A percentile compares a stretch with the other conserved stretches of the same genome.
Conservation (phyloP, 2,113 vertebrate genomes). For the Thomomys bottae region DNA sequence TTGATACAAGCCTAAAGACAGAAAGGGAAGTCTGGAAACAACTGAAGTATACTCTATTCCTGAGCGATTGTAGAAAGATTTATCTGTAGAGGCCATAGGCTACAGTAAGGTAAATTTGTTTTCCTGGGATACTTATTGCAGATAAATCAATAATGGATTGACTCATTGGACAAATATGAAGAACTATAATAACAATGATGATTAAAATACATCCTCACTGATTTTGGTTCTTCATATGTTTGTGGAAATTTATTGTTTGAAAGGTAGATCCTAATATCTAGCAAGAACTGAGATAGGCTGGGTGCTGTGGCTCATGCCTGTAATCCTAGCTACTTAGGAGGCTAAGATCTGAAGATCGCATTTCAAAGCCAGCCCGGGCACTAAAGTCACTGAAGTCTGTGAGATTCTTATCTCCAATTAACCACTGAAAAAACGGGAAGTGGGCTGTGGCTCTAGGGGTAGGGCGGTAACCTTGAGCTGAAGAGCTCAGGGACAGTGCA, state of each 20-base stretch:
- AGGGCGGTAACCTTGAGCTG: too few relatives aligned
- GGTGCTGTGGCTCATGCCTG: too few relatives aligned
- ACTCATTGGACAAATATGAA: background rate
- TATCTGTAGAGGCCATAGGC: background rate
- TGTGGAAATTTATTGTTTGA: conserved; percentile 27
- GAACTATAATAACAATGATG: background rate
- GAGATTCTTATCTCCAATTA: too few relatives aligned
- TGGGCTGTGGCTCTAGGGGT: too few relatives aligned
- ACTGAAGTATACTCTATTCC: background rate
- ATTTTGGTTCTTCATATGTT: background rate
- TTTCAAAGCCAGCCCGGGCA: too few relatives aligned
- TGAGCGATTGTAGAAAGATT: background rate
- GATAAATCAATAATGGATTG: background rate
- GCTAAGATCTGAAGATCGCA: too few relatives aligned
- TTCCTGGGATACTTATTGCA: conserved; percentile 23
- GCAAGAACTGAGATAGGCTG: background rate
- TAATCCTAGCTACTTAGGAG: too few relatives aligned
- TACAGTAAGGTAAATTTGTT: background rate
- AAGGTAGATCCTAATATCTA: background rate
- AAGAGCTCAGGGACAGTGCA: too few relatives aligned
- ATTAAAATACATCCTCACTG: background rate
- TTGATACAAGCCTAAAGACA: background rate
- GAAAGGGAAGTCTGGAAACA: background rate
- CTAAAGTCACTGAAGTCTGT: too few relatives aligned
- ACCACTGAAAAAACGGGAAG: too few relatives aligned